A percentile compares a stretch with the other conserved stretches of the same genome.
Conservation (phyloP, 2,113 vertebrate genomes). For the Gymnorhina tibicen region DNA sequence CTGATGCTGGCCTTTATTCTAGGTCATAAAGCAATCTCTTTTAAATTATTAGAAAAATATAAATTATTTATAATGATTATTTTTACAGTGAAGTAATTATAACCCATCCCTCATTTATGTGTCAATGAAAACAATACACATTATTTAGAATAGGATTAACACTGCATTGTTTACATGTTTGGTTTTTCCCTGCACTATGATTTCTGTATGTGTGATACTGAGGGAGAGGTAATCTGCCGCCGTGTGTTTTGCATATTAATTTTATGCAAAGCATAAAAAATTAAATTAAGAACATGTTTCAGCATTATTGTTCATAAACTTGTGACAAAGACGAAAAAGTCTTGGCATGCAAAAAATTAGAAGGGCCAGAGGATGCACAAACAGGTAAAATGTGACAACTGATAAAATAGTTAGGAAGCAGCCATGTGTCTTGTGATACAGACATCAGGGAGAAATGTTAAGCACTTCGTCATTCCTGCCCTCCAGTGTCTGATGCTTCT, state of each 20-base stretch:
- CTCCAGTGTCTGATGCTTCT: slow-evolving; percentile 27
- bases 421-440: neutral
- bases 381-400: neutral
- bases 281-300: neutral
- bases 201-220: neutral
- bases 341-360: neutral
- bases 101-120: neutral
- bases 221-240: neutral
- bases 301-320: neutral
- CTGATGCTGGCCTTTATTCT: neutral
- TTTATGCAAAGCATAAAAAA: neutral
- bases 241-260: neutral
- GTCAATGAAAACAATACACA: neutral
- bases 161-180: neutral
- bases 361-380: neutral
- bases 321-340: neutral
- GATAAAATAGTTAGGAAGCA: slow-evolving; percentile 7
- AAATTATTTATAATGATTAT: neutral
- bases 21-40: neutral
- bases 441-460: slow-evolving; percentile 2
- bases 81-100: neutral
- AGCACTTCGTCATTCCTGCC: slow-evolving; percentile 34
- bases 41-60: neutral
- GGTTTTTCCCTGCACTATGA: neutral
- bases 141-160: neutral